A percentile compares a stretch with the other conserved stretches of the same genome.
Evolutionary conservation across 2,797 vertebrate species (phyloP).

Genomic region (Jordanella pulchra): DNA sequence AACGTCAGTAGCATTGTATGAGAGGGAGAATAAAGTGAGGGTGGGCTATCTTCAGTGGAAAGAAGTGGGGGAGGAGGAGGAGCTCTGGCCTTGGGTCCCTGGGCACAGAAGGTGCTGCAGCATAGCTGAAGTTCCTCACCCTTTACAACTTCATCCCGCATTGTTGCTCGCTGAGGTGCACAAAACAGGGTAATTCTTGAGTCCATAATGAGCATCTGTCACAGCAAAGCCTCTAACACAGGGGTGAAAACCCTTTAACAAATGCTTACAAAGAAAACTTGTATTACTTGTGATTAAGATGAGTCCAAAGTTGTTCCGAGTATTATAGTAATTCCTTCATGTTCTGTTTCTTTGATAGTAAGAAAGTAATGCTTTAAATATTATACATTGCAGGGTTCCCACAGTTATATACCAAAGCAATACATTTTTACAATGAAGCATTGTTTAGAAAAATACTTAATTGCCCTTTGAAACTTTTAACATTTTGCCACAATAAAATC

Average conservation of each 20-base stretch:
- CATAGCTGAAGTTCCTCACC: conserved; percentile 50
- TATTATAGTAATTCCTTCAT: not conserved
- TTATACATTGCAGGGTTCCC: not conserved
- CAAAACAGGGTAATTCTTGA: conserved; percentile 12
- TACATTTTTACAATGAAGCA: not conserved
- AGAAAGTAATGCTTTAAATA: not conserved
- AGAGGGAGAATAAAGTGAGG: conserved; percentile 50
- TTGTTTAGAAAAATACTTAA: not conserved
- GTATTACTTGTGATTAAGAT: not conserved
- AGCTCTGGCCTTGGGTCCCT: conserved; percentile 88
- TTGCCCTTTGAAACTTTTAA: not conserved
- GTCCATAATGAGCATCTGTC: conserved; percentile 16
- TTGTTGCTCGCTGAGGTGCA: conserved; percentile 22
- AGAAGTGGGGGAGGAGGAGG: conserved; percentile 77
- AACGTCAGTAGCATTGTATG: conserved; percentile 40
- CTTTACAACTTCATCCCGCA: conserved; percentile 43
- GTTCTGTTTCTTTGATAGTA: not conserved
- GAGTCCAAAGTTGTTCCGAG: not conserved
- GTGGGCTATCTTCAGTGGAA: conserved; percentile 53
- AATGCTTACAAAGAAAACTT: not conserved
- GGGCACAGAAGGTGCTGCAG: conserved; percentile 88
- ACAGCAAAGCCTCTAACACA: conserved; percentile 1
- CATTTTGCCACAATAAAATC: not conserved
- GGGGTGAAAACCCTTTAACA: not conserved
- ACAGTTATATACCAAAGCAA: not conserved